phyloP scores from a whole-genome alignment of 2,888 invertebrate species.

The Belgica antarctica region DNA sequence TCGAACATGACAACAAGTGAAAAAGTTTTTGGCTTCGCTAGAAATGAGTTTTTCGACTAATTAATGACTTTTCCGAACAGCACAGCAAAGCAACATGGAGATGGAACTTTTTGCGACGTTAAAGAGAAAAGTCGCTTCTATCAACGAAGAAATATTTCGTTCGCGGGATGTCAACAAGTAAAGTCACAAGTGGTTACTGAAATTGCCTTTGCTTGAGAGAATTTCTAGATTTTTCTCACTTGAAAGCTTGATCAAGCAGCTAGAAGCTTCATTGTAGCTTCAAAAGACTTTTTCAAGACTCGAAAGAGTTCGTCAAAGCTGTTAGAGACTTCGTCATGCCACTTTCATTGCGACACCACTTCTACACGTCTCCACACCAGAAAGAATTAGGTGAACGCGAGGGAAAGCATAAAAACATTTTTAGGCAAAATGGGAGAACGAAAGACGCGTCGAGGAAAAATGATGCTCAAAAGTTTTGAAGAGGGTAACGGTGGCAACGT shows the following conservation, averaged over 20 bases:
- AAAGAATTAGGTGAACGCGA: too few species aligned
- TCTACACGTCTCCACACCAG: background rate
- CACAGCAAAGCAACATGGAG: background rate
- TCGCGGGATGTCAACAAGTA: too few species aligned
- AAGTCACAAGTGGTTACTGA: too few species aligned
- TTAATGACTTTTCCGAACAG: slow-evolving; percentile 24
- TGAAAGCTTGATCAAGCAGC: too few species aligned
- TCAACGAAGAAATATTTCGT: too few species aligned
- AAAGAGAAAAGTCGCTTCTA: background rate
- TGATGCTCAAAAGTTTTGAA: background rate
- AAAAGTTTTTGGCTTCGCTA: slow-evolving; percentile 10
- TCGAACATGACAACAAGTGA: slow-evolving; percentile 2
- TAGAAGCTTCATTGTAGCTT: too few species aligned
- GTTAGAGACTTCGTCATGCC: too few species aligned
- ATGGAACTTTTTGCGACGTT: slow-evolving; percentile 1
- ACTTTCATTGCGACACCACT: background rate
- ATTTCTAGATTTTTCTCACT: too few species aligned
- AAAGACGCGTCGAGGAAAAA: too few species aligned
- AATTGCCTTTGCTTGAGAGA: too few species aligned
- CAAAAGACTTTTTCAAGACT: too few species aligned
- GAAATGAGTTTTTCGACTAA: slow-evolving; percentile 21
- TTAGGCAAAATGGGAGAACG: background rate
- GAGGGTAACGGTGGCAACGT: background rate
- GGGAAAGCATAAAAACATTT: slow-evolving; percentile 1
- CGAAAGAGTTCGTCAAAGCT: too few species aligned